These are phyloP conservation scores for Caenorhabditis sinica DNA, from an alignment of 2,888 invertebrate genomes.

Conservation along the genomic window DNA sequence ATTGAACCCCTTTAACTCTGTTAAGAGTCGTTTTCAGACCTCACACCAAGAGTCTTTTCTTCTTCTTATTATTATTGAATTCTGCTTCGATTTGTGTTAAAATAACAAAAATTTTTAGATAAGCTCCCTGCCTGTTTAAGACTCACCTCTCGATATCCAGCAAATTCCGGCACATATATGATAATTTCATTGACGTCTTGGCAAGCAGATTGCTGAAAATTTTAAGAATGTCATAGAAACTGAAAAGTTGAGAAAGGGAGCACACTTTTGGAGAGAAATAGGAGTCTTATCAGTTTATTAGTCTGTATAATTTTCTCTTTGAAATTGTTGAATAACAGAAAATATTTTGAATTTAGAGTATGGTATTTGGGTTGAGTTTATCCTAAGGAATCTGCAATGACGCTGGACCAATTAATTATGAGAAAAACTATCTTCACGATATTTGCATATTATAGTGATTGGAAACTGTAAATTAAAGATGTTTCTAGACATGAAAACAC, in stretches of 20 bases:
- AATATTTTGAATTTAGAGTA: conserved; percentile 11
- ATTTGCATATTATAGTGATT: too few relatives aligned
- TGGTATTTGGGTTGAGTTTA: too few relatives aligned
- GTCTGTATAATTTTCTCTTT: not conserved
- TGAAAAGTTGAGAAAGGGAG: not conserved
- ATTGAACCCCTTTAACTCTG: too few relatives aligned
- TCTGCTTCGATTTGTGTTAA: too few relatives aligned
- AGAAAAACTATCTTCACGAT: not conserved
- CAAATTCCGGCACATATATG: conserved; percentile 60
- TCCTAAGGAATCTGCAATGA: too few relatives aligned
- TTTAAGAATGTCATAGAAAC: not conserved
- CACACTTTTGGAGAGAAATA: not conserved
- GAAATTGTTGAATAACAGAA: conserved; percentile 1
- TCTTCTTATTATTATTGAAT: not conserved
- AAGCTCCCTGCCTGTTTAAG: too few relatives aligned
- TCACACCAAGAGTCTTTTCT: not conserved
- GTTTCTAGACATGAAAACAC: not conserved
- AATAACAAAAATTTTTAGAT: too few relatives aligned
- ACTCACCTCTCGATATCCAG: conserved; percentile 59
- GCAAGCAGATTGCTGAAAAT: conserved; percentile 53
- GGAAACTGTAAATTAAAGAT: conserved; percentile 8
- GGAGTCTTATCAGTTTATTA: not conserved
- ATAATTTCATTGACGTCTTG: conserved; percentile 61
- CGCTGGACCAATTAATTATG: too few relatives aligned
- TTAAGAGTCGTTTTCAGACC: too few relatives aligned